Percentiles rank a stretch among this genome's conserved stretches.
Evolutionary conservation across 2,888 invertebrate genomes (phyloP).

Genomic region (Sinelater perroti): DNA sequence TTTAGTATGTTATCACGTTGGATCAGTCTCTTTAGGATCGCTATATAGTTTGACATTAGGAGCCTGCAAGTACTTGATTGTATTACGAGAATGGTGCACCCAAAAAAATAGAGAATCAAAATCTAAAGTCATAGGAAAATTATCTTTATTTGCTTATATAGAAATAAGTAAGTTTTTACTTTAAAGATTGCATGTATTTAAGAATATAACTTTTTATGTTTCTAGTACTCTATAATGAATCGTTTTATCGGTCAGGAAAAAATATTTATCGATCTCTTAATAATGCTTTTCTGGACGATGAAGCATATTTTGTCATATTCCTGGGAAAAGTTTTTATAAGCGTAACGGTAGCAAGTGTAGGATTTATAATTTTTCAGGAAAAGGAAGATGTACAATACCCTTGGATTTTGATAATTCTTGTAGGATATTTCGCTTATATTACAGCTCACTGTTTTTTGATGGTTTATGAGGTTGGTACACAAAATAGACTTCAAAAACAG

Average conservation of each 20-base stretch:
- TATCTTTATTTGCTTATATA: no score
- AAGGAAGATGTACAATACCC: constrained; percentile 1
- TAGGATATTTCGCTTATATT: neutral
- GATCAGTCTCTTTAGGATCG: neutral
- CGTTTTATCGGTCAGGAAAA: neutral
- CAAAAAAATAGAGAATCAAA: neutral
- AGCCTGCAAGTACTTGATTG: no score
- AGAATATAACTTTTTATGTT: neutral
- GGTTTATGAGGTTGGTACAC: neutral
- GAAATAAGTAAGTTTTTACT: neutral
- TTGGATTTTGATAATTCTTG: neutral
- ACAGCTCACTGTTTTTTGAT: neutral
- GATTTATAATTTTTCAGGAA: neutral
- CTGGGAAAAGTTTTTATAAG: neutral
- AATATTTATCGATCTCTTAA: no score
- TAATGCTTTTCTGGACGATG: no score
- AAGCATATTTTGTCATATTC: neutral
- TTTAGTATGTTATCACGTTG: neutral
- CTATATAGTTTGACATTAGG: neutral
- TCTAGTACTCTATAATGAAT: neutral
- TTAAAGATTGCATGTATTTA: neutral
- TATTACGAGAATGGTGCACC: no score
- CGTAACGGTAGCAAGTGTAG: neutral
- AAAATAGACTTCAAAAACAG: no score
- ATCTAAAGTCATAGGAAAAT: no score